Base-by-base conservation (phyloP, 2,113 vertebrate genomes). In the Stegastes partitus region DNA sequence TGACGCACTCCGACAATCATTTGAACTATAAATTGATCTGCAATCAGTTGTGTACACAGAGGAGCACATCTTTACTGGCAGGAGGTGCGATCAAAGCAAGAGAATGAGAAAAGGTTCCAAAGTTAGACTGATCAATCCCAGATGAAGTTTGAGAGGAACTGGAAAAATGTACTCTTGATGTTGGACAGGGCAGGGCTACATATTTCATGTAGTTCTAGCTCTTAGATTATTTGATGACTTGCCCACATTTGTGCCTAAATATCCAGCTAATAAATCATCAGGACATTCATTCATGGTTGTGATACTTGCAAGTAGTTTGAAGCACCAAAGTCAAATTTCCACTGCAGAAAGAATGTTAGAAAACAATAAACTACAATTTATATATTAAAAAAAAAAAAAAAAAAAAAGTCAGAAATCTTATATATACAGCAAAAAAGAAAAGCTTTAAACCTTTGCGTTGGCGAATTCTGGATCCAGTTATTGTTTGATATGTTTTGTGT, bases 11-110 rank as follows among this genome's bases (percentile, higher is more conserved):
- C 37, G 26, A 68, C 67, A 18, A 2, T 56, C 44, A 34, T 74
- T 57, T 57, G 2, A 49, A 19, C 66, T 21, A 19, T 56, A 42
- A 67, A 79, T 51, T 74, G 47, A 75, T 75, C 49, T 81, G 51
- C 37, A 70, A 66, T 64, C 62, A 18, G 54, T 4, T 50, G n/a
- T 14, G 34, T 18, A 15, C n/a, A 18, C 2, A 14, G 23, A 61
- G 16, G 22, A 12, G 31, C 22, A 21, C 15, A 31, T 31, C 14
- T 49, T 55, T 5, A 26, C 44, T 31, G 65, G 22, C 37, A 57
- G 23, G 11, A 14, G 6, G 3, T 11, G 15, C n/a, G 10, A 12
- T 70, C 45, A 53, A 18, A 18, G 21, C 21, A 6, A 12, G 15
- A 4, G 18, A 39, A 45, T 0, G 0, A n/a, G 5, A 42, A 34